phyloP scores from a whole-genome alignment of 2,797 vertebrate species.

The Parauchenoglanis ngamensis region DNA sequence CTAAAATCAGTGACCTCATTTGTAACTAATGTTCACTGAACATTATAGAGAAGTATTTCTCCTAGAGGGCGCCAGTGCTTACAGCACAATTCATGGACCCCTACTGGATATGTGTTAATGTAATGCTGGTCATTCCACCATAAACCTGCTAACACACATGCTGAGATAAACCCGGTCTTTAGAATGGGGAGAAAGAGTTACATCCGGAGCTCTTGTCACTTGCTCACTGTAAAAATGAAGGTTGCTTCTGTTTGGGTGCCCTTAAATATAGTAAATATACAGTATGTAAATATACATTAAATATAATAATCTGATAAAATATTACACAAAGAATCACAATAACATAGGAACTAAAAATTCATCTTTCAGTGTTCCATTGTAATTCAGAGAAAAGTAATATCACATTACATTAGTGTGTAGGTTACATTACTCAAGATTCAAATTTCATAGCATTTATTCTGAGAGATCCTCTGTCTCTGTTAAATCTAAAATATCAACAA shows the following conservation, averaged over 20 bases:
- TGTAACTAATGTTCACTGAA: background rate
- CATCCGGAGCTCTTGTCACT: background rate
- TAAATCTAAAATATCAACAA: background rate
- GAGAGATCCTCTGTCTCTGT: background rate
- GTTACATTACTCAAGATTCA: background rate
- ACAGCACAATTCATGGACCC: background rate
- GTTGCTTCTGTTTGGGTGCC: background rate
- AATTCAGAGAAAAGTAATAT: background rate
- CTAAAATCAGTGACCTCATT: background rate
- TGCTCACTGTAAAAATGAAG: background rate
- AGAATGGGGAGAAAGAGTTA: background rate
- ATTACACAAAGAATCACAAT: background rate
- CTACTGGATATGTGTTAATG: background rate
- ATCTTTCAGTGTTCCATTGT: background rate
- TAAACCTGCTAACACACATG: background rate
- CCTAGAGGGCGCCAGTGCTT: background rate
- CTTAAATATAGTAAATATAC: background rate
- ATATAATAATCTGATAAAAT: background rate
- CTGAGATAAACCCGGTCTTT: background rate
- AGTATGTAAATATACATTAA: background rate
- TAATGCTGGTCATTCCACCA: background rate
- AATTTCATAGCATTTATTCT: background rate
- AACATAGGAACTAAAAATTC: background rate
- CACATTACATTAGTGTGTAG: too few species aligned
- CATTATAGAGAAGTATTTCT: background rate